A percentile compares a stretch with the other conserved stretches of the same genome.
phyloP scores from a whole-genome alignment of 2,888 invertebrate species.

The Drosophila mettleri region DNA sequence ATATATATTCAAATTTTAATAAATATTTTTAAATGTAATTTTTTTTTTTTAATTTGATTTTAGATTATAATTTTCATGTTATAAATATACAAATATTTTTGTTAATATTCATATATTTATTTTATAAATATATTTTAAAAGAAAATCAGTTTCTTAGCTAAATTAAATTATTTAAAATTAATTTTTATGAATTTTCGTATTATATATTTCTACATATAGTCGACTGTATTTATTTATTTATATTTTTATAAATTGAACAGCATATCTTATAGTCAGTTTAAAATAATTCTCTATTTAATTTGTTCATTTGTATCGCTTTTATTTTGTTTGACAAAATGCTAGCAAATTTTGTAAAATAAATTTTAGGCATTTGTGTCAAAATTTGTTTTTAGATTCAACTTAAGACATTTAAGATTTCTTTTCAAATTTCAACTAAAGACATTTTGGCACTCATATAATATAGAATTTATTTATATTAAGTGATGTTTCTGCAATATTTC shows the following conservation, averaged over 20 bases:
- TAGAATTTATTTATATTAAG: neutral
- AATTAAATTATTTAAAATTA: too few species aligned
- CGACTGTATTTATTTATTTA: too few species aligned
- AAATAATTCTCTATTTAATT: too few species aligned
- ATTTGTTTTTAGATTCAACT: slow-evolving; percentile 6
- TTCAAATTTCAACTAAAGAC: neutral
- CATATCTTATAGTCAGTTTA: neutral
- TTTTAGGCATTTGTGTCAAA: slow-evolving; percentile 29
- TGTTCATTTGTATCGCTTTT: neutral
- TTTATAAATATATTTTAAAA: too few species aligned
- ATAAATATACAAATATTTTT: too few species aligned
- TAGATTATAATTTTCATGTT: too few species aligned
- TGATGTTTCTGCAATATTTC: slow-evolving; percentile 1
- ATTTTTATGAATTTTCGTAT: neutral
- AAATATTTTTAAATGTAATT: too few species aligned
- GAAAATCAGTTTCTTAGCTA: too few species aligned
- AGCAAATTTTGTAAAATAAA: slow-evolving; percentile 33
- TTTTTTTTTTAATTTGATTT: too few species aligned
- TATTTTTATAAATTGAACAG: neutral
- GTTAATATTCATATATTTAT: too few species aligned
- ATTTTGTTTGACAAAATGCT: slow-evolving; percentile 31
- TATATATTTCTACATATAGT: neutral
- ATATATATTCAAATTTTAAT: too few species aligned
- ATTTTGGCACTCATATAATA: neutral
- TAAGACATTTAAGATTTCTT: neutral